Percentiles rank a stretch among this genome's conserved stretches.
phyloP scores from a whole-genome alignment of 92 coral and sea anemone genomes.

The Pocillopora meandrina region DNA sequence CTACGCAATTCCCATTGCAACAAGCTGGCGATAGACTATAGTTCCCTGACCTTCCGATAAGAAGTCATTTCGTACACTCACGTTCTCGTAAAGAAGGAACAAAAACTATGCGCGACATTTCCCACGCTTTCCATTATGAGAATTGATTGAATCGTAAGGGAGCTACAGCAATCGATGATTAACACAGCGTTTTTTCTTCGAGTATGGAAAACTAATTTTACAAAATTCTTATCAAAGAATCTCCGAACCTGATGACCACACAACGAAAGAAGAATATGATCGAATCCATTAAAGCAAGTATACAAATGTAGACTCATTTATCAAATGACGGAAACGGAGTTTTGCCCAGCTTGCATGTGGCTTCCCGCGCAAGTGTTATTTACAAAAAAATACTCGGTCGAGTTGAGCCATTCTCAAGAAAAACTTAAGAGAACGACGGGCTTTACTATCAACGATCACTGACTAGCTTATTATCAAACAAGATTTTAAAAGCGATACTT shows the following conservation, averaged over 20 bases:
- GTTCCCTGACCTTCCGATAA: conserved; percentile 7
- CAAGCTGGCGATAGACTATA: neutral
- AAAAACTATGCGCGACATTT: conserved; percentile 21
- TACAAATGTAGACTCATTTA: neutral
- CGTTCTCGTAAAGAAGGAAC: conserved; percentile 10
- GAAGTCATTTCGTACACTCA: neutral
- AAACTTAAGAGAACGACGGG: neutral
- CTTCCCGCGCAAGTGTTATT: neutral
- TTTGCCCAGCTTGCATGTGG: conserved; percentile 7
- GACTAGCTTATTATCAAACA: neutral
- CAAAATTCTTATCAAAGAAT: neutral
- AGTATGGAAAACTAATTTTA: neutral
- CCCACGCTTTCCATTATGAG: neutral
- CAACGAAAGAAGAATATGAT: neutral
- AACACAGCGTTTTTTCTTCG: neutral
- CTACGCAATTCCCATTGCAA: conserved; percentile 7
- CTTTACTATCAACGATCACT: neutral
- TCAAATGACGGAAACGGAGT: neutral
- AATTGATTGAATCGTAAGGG: conserved; percentile 23
- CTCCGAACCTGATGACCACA: conserved; percentile 23
- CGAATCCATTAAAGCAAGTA: neutral
- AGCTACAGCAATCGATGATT: neutral
- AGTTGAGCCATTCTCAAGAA: conserved; percentile 1
- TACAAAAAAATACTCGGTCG: neutral
- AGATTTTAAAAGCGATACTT: neutral